Evolutionary conservation across 2,797 vertebrate species (phyloP).

Genomic region (Melanotaenia parkinsoni): DNA sequence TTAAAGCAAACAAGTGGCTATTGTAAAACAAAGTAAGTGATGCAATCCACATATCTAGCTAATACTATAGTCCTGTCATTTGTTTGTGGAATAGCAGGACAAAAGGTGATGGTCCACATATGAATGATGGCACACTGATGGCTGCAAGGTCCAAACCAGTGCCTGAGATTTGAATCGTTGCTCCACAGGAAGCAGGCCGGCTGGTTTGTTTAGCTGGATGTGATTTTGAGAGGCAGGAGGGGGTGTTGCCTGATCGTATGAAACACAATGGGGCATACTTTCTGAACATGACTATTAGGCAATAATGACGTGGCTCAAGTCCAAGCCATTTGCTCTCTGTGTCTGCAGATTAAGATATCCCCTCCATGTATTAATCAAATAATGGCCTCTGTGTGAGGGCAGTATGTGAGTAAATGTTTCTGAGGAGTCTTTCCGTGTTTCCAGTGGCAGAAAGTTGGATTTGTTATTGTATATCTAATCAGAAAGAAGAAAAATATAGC

Average conservation of each 20-base stretch:
- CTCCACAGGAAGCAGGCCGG: constrained; percentile 81
- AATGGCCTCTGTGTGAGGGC: constrained; percentile 63
- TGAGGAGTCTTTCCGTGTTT: constrained; percentile 34
- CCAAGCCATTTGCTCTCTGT: constrained; percentile 75
- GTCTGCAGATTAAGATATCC: constrained; percentile 80
- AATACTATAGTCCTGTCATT: constrained; percentile 78
- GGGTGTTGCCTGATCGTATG: constrained; percentile 80
- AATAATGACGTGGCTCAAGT: constrained; percentile 83
- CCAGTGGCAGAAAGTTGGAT: not conserved
- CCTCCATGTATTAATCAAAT: constrained; percentile 78
- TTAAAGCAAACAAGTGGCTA: constrained; percentile 55
- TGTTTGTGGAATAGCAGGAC: constrained; percentile 68
- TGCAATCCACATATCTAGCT: constrained; percentile 85
- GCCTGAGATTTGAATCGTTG: constrained; percentile 81
- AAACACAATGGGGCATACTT: constrained; percentile 85
- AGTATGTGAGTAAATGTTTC: constrained; percentile 56
- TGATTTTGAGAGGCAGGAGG: constrained; percentile 84
- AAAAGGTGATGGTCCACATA: constrained; percentile 82
- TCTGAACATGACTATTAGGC: constrained; percentile 82
- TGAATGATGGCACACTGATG: constrained; percentile 83
- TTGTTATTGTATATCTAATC: constrained; percentile 30
- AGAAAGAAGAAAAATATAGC: constrained; percentile 6
- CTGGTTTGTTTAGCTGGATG: constrained; percentile 86
- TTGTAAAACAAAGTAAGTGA: constrained; percentile 70
- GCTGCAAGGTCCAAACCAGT: constrained; percentile 85